A percentile compares a stretch with the other conserved stretches of the same genome.
phyloP scores from a whole-genome alignment of 2,113 vertebrate species.

The Orientallactaga bullata region DNA sequence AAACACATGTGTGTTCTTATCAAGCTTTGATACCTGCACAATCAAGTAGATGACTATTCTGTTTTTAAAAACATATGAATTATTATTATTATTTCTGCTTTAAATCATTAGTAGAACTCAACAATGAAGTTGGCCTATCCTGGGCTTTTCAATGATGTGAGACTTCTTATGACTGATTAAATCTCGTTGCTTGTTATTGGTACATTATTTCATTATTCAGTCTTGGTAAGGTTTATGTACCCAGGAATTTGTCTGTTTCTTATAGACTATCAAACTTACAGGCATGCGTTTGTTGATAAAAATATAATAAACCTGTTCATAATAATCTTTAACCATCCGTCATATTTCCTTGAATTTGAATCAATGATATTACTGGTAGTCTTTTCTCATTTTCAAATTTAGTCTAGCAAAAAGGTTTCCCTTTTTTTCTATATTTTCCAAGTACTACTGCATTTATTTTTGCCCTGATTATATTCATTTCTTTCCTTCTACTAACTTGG shows the following conservation, averaged over 20 bases:
- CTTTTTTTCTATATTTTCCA: neutral
- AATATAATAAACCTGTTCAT: too few species aligned
- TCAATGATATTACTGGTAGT: neutral
- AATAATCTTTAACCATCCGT: neutral
- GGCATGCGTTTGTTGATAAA: neutral
- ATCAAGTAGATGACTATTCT: too few species aligned
- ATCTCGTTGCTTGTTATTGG: neutral
- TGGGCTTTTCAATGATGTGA: neutral
- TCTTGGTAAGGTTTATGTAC: neutral
- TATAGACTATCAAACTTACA: neutral
- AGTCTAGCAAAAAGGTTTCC: neutral
- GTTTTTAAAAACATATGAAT: too few species aligned
- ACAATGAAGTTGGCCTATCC: neutral
- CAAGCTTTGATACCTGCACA: too few species aligned
- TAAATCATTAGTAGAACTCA: neutral
- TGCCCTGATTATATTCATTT: too few species aligned
- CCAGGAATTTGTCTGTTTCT: neutral
- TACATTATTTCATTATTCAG: neutral
- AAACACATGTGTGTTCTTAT: too few species aligned
- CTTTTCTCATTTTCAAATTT: neutral
- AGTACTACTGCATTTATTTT: neutral
- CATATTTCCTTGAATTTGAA: neutral
- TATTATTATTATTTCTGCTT: neutral
- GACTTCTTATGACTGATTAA: neutral
- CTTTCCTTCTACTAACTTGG: neutral